phyloP scores from a whole-genome alignment of 2,113 vertebrate genomes.

The Cryptoleucopteryx plumbea region DNA sequence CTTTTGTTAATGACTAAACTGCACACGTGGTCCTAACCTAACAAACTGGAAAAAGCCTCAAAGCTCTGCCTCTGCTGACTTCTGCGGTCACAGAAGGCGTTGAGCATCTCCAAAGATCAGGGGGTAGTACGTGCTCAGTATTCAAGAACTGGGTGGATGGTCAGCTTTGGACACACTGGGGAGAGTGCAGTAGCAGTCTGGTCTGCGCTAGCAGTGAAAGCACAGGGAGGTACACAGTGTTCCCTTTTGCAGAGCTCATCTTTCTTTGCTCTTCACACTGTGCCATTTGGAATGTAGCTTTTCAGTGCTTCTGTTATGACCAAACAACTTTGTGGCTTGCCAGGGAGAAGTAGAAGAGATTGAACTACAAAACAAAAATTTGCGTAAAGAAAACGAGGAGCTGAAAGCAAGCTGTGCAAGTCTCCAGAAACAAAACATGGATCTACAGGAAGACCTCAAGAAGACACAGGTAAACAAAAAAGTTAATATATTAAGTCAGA shows the following conservation, averaged over 20 bases:
- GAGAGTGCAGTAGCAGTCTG: background rate
- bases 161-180: background rate
- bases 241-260: background rate
- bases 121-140: background rate
- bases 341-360: constrained; percentile 69
- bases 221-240: background rate
- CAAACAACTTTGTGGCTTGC: background rate
- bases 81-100: background rate
- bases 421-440: constrained; percentile 41
- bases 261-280: background rate
- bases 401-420: constrained; percentile 38
- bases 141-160: background rate
- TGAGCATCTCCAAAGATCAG: background rate
- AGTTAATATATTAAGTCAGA: background rate
- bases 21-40: background rate
- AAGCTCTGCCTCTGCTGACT: background rate
- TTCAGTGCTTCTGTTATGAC: background rate
- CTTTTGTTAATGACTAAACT: background rate
- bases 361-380: constrained; percentile 49
- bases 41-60: background rate
- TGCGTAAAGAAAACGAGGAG: constrained; percentile 54
- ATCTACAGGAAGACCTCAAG: constrained; percentile 34
- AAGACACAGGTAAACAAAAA: constrained; percentile 27
- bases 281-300: background rate
- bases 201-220: background rate